These are phyloP conservation scores for Oryzias woworae DNA, from an alignment of 2,113 vertebrate genomes.

Conservation along the genomic window DNA sequence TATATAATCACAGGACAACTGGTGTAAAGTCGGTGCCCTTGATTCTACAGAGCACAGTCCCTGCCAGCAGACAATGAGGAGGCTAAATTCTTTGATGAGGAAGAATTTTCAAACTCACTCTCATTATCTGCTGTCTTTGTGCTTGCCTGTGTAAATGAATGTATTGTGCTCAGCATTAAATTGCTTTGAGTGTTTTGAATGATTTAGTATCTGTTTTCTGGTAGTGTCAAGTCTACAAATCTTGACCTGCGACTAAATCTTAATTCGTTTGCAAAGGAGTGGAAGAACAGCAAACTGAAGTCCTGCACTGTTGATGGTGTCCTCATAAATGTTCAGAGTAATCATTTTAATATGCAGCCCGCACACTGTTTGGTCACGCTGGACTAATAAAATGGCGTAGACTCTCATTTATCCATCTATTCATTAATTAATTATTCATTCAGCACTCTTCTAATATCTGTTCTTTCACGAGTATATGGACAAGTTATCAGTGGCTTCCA, in stretches of 20 bases:
- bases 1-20: conserved; percentile 41
- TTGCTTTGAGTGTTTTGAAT: conserved; percentile 29
- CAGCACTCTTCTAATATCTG: not conserved
- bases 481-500: not conserved
- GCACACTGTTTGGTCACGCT: not conserved
- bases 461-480: not conserved
- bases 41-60: conserved; percentile 49
- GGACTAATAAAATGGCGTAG: too few species aligned
- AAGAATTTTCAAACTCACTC: conserved; percentile 29
- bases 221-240: conserved; percentile 29
- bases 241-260: conserved; percentile 34
- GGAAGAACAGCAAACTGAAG: conserved; percentile 19
- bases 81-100: conserved; percentile 64
- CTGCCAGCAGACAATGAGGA: conserved; percentile 49
- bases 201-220: conserved; percentile 28
- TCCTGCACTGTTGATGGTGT: not conserved
- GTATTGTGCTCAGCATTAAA: conserved; percentile 19
- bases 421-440: not conserved
- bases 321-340: not conserved
- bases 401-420: not conserved
- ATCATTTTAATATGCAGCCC: conserved; percentile 1
- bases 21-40: conserved; percentile 42
- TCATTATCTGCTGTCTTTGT: conserved; percentile 25
- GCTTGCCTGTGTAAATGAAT: conserved; percentile 10
- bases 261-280: conserved; percentile 23